These are phyloP conservation scores for Oligia strigilis DNA, from an alignment of 2,888 invertebrate genomes.

Conservation along the genomic window DNA sequence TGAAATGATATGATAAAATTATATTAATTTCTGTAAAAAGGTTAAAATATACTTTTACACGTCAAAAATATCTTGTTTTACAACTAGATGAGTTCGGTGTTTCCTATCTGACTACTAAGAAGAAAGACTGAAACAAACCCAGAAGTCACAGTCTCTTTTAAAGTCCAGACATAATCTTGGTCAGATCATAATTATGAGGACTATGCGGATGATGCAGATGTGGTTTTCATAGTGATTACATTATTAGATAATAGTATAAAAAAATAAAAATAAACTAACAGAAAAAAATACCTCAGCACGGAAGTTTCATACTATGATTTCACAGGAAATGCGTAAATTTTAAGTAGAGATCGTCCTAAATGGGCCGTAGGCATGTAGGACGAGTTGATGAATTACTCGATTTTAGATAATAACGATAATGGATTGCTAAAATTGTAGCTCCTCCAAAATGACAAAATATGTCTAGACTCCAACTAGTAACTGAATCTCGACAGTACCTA, in stretches of 20 bases:
- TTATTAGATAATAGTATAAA: background rate
- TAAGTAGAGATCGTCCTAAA: too few relatives aligned
- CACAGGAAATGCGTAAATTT: background rate
- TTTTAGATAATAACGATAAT: background rate
- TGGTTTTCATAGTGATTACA: background rate
- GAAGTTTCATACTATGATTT: background rate
- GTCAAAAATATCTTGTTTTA: background rate
- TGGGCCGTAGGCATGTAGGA: too few relatives aligned
- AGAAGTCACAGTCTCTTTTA: background rate
- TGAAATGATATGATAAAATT: background rate
- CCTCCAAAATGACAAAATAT: background rate
- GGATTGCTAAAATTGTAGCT: conserved; percentile 4
- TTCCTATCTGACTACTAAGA: too few relatives aligned
- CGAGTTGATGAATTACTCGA: too few relatives aligned
- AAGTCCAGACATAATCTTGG: background rate
- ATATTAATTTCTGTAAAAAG: background rate
- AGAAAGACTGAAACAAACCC: too few relatives aligned
- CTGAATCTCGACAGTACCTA: conserved; percentile 2
- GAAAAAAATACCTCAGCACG: background rate
- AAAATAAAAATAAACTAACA: too few relatives aligned
- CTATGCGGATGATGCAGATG: too few relatives aligned
- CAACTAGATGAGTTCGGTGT: background rate
- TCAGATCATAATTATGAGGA: background rate
- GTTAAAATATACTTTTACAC: background rate
- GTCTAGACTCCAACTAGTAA: background rate